A percentile compares a stretch with the other conserved stretches of the same genome.
Conservation (phyloP, 2,797 vertebrate genomes). For the Diplodus sargus region DNA sequence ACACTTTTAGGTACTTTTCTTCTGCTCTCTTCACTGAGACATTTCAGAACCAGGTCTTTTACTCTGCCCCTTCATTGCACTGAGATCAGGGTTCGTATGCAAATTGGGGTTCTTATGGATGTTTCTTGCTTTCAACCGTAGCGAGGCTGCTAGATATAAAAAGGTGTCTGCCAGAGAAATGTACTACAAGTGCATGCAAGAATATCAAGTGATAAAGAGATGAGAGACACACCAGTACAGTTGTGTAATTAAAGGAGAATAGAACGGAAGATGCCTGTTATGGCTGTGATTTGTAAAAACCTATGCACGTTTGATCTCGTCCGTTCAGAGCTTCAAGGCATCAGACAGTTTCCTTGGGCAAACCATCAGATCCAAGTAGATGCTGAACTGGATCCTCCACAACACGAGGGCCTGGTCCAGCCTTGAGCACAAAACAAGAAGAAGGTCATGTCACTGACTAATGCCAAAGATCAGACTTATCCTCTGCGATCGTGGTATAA, state of each 20-base stretch:
- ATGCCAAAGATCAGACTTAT: neutral
- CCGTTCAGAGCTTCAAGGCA: neutral
- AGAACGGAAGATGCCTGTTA: neutral
- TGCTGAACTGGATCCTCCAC: constrained; percentile 84
- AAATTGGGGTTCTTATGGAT: no score
- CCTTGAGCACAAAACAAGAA: constrained; percentile 77
- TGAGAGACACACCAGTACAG: neutral
- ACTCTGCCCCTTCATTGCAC: no score
- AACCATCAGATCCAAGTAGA: constrained; percentile 88
- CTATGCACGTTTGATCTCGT: neutral
- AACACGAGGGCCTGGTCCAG: constrained; percentile 90
- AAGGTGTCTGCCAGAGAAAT: neutral
- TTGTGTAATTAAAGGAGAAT: neutral
- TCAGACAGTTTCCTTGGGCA: constrained; percentile 83
- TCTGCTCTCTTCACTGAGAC: no score
- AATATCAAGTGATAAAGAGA: neutral
- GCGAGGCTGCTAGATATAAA: no score
- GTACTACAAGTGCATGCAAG: neutral
- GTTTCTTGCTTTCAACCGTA: no score
- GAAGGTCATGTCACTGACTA: neutral
- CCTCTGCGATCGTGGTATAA: neutral
- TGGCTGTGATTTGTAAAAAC: constrained; percentile 15
- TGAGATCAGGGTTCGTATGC: no score
- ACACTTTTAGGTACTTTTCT: no score
- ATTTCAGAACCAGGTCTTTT: no score